Percentiles rank a stretch among this genome's conserved stretches.
These are phyloP conservation scores for Pyrocephalus nanus DNA, from an alignment of 2,797 vertebrate genomes.

Conservation along the genomic window DNA sequence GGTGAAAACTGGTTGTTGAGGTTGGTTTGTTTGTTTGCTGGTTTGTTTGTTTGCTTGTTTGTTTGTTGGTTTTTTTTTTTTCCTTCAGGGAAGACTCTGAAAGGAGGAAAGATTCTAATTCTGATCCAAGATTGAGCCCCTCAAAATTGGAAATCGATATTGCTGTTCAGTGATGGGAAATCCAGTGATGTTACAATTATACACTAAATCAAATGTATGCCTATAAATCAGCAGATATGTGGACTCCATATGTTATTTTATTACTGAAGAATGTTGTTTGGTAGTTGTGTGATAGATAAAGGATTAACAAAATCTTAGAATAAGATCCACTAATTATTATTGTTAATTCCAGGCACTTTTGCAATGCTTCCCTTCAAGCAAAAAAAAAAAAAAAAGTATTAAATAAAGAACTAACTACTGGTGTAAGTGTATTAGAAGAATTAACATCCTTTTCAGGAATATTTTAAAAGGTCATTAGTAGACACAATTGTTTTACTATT, in stretches of 20 bases:
- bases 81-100: background rate
- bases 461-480: background rate
- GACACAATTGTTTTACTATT: background rate
- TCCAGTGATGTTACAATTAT: background rate
- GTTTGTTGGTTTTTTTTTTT: background rate
- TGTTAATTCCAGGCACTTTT: background rate
- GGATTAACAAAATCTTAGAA: background rate
- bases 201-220: background rate
- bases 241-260: background rate
- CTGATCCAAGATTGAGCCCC: background rate
- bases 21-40: rapidly evolving
- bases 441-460: background rate
- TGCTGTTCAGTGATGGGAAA: background rate
- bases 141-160: background rate
- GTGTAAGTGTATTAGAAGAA: background rate
- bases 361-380: background rate
- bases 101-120: background rate
- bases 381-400: background rate
- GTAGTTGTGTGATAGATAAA: background rate
- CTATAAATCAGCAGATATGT: background rate
- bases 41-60: too few relatives aligned
- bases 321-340: background rate
- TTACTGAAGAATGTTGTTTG: background rate
- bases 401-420: background rate
- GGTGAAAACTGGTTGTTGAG: background rate